Conservation (phyloP, 2,888 invertebrate species). For the Lucinisca nassula region DNA sequence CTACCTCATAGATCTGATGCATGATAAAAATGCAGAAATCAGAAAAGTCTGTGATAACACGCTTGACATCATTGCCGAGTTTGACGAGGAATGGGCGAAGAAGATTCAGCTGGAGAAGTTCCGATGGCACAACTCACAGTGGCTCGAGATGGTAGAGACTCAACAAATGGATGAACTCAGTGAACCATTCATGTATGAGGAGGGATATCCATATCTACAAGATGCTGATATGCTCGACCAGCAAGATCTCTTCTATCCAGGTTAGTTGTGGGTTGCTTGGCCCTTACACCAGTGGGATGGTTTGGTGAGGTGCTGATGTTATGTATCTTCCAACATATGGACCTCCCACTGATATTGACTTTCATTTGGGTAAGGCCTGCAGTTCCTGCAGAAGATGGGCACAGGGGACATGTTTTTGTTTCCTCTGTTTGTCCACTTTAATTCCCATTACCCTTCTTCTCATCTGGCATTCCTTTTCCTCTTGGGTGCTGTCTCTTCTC, state of each 20-base stretch:
- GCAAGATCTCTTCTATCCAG: slow-evolving; percentile 87
- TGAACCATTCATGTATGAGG: slow-evolving; percentile 85
- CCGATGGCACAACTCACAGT: slow-evolving; percentile 99
- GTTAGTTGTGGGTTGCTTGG: too few species aligned
- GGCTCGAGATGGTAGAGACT: slow-evolving; percentile 98
- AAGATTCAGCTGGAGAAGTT: slow-evolving; percentile 98
- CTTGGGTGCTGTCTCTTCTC: too few species aligned
- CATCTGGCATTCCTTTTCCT: too few species aligned
- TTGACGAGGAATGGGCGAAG: slow-evolving; percentile 97
- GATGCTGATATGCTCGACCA: slow-evolving; percentile 87
- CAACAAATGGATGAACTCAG: slow-evolving; percentile 84
- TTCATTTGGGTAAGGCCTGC: too few species aligned
- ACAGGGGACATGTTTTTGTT: too few species aligned
- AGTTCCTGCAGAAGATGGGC: too few species aligned
- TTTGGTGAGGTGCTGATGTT: too few species aligned
- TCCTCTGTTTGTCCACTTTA: too few species aligned
- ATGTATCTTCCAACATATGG: too few species aligned
- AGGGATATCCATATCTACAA: slow-evolving; percentile 85
- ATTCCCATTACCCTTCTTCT: too few species aligned
- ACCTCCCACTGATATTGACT: too few species aligned
- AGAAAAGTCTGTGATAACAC: slow-evolving; percentile 98
- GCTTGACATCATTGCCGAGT: slow-evolving; percentile 96
- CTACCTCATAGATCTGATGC: slow-evolving; percentile 98
- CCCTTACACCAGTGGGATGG: too few species aligned
- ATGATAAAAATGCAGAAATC: slow-evolving; percentile 98